Conservation (phyloP, 1,140 invertebrate genomes). For the Megathymus violae region DNA sequence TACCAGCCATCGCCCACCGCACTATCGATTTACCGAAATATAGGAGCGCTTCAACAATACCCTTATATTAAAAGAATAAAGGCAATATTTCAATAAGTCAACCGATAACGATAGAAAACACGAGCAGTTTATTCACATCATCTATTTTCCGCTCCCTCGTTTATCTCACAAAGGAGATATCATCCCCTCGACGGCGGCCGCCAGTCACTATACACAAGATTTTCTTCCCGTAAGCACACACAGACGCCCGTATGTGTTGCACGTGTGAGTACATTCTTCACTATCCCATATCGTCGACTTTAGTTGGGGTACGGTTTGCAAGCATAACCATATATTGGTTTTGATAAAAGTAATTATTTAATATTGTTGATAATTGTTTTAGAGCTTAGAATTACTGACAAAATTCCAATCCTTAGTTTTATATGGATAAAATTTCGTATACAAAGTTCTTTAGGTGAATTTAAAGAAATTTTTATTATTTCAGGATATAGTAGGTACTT, state of each 20-base stretch:
- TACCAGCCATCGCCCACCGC: no score
- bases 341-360: no score
- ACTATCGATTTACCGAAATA: no score
- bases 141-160: slow-evolving; percentile 16
- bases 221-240: slow-evolving; percentile 37
- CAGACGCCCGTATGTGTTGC: slow-evolving; percentile 3
- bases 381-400: no score
- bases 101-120: slow-evolving; percentile 3
- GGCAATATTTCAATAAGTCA: slow-evolving; percentile 8
- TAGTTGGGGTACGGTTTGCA: slow-evolving; percentile 42
- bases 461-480: no score
- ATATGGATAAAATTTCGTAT: no score
- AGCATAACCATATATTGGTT: no score
- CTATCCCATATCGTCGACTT: slow-evolving; percentile 29
- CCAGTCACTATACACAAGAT: slow-evolving; percentile 27
- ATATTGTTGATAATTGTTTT: no score
- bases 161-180: slow-evolving; percentile 14
- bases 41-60: no score
- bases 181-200: slow-evolving; percentile 18
- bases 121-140: neutral
- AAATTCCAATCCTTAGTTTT: no score
- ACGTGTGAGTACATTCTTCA: slow-evolving; percentile 30
- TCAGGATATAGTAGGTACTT: no score
- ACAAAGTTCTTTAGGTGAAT: no score
- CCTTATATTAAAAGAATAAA: neutral